Evolutionary conservation across 2,113 vertebrate species (phyloP), one percentile per base, ranked within the genome.

Genomic region (Hydrochoerus hydrochaeris): DNA sequence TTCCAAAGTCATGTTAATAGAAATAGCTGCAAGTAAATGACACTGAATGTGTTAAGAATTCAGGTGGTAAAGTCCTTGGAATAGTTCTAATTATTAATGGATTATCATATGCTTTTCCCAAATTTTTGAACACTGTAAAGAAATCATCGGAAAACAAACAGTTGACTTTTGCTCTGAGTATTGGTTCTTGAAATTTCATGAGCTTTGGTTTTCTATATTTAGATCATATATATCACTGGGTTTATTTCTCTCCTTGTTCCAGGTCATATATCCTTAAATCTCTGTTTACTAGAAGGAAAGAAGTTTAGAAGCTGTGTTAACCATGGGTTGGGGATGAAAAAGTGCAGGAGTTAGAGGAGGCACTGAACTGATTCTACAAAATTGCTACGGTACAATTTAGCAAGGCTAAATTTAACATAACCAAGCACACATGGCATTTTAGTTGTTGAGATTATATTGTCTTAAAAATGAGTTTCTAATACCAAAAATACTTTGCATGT

Each of bases 401-500:
- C 22, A 32, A 44, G 57, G 90, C 90, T 96, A 91, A 96, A 90
- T 95, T 96, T 95, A 97, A 95, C 90, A 44, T 89, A 67, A 69
- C 54, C 4, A 87, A 92, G 67, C 38, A 62, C 83, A 96, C 82
- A 71, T 90, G 93, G 24, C 85, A 96, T 97, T 96, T 96, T 90
- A 87, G 85, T 91, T 95, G 95, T 95, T 95, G 95, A 95, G 94
- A 95, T 90, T 30, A 35, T 91, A 91, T 97, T 98, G 90, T 85
- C 93, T 97, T 95, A 95, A 95, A 96, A 98, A 96, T 97, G 88
- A 96, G 38, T 54, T 95, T 97, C 94, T 96, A 95, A 95, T 89
- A 91, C 92, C 73, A 86, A 96, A 90, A 98, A 97, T 98, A 97
- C 95, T 95, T 95, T 82, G 58, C 84, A 84, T 97, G 96, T 97